Evolutionary conservation across 2,888 invertebrate species (phyloP).

Genomic region (Cyclophora albipunctata): DNA sequence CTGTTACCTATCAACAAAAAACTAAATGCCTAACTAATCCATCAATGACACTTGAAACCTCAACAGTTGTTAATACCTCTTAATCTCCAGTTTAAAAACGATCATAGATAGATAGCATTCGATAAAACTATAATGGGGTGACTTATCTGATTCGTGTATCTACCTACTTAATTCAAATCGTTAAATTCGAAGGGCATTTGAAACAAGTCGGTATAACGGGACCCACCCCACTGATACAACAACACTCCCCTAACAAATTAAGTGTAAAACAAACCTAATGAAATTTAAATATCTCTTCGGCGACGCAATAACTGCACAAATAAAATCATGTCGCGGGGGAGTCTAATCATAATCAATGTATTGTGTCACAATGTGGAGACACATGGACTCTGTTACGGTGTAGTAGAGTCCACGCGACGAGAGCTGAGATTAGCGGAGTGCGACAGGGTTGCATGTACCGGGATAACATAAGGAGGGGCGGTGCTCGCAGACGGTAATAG

Average conservation of each 20-base stretch:
- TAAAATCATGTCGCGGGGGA: slow-evolving; percentile 72
- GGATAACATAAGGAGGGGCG: slow-evolving; percentile 56
- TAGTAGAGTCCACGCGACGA: slow-evolving; percentile 16
- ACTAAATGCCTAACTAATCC: slow-evolving; percentile 3
- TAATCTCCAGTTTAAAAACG: slow-evolving; percentile 48
- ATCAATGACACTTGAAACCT: slow-evolving; percentile 17
- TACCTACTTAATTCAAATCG: slow-evolving; percentile 62
- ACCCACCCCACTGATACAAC: slow-evolving; percentile 59
- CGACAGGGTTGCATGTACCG: slow-evolving; percentile 51
- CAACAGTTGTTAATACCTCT: slow-evolving; percentile 33
- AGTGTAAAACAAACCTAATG: slow-evolving; percentile 77
- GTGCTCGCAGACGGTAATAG: slow-evolving; percentile 65
- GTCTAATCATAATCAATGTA: slow-evolving; percentile 59
- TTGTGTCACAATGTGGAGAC: slow-evolving; percentile 63
- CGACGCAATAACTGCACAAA: slow-evolving; percentile 72
- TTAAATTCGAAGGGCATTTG: slow-evolving; percentile 57
- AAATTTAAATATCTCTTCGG: slow-evolving; percentile 74
- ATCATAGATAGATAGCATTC: slow-evolving; percentile 34
- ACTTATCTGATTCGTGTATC: slow-evolving; percentile 59
- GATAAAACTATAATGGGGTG: slow-evolving; percentile 49
- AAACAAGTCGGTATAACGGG: slow-evolving; percentile 53
- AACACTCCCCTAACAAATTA: slow-evolving; percentile 70
- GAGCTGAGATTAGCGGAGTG: slow-evolving; percentile 22
- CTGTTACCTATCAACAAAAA: too few species aligned
- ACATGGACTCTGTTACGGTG: slow-evolving; percentile 51